Conservation (phyloP, 2,888 invertebrate species). For the Ophraella communa region DNA sequence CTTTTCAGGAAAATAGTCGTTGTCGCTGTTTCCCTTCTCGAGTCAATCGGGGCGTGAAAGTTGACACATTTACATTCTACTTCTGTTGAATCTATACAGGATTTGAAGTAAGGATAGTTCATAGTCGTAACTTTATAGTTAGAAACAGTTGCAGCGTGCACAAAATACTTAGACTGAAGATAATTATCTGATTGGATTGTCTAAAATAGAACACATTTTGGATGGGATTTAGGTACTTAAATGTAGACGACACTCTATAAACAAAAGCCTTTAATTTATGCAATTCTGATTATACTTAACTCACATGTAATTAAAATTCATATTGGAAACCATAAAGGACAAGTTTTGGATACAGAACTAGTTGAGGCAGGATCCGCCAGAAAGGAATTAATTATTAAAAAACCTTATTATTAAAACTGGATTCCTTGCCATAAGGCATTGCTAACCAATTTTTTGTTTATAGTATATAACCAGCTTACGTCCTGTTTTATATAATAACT, state of each 20-base stretch:
- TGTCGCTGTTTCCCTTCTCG: conserved; percentile 41
- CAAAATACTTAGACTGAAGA: neutral
- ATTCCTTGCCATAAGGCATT: too few species aligned
- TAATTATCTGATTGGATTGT: neutral
- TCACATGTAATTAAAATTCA: too few species aligned
- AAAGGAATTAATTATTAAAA: too few species aligned
- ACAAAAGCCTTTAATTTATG: neutral
- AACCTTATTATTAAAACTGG: too few species aligned
- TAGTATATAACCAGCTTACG: too few species aligned
- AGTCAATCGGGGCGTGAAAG: conserved; percentile 60
- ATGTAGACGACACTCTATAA: neutral
- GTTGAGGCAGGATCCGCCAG: too few species aligned
- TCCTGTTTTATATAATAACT: too few species aligned
- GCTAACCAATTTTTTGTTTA: too few species aligned
- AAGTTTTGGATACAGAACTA: too few species aligned
- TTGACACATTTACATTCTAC: conserved; percentile 60
- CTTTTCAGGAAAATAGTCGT: conserved; percentile 3
- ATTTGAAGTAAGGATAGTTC: conserved; percentile 41
- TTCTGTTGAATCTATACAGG: conserved; percentile 54
- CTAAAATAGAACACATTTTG: neutral
- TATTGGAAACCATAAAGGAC: too few species aligned
- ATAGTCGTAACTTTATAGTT: neutral
- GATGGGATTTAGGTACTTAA: neutral
- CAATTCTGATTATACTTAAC: too few species aligned
- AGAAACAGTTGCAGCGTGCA: neutral